These are phyloP conservation scores for Leptinotarsa juncta DNA, from an alignment of 2,888 invertebrate genomes.

Conservation along the genomic window DNA sequence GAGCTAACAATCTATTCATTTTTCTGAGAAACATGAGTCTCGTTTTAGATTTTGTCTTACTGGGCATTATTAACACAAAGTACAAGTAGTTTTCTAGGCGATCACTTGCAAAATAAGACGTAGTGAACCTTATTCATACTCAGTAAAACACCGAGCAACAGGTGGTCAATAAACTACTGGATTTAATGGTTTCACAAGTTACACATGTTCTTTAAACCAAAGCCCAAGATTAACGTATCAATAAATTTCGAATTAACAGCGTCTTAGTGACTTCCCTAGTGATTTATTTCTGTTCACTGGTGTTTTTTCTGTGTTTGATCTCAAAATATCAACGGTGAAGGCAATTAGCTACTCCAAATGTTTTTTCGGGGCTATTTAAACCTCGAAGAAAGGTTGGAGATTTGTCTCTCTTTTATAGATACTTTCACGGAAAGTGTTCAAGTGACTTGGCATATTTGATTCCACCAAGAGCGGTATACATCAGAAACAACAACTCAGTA, in stretches of 20 bases:
- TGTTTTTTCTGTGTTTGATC: neutral
- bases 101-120: neutral
- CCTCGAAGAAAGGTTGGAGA: too few species aligned
- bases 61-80: too few species aligned
- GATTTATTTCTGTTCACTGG: conserved; percentile 3
- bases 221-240: conserved; percentile 8
- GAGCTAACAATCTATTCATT: too few species aligned
- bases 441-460: too few species aligned
- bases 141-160: neutral
- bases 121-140: neutral
- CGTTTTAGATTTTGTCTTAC: too few species aligned
- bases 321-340: neutral
- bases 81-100: too few species aligned
- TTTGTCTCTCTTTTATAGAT: too few species aligned
- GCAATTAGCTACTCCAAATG: neutral
- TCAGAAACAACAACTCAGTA: too few species aligned
- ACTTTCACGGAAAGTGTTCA: too few species aligned
- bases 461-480: too few species aligned
- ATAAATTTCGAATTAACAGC: conserved; percentile 7
- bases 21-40: too few species aligned
- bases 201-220: conserved; percentile 6
- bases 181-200: conserved; percentile 4
- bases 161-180: conserved; percentile 10
- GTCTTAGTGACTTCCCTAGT: neutral
- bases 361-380: neutral